phyloP scores from a whole-genome alignment of 1,140 invertebrate genomes.

The Batillaria attramentaria region DNA sequence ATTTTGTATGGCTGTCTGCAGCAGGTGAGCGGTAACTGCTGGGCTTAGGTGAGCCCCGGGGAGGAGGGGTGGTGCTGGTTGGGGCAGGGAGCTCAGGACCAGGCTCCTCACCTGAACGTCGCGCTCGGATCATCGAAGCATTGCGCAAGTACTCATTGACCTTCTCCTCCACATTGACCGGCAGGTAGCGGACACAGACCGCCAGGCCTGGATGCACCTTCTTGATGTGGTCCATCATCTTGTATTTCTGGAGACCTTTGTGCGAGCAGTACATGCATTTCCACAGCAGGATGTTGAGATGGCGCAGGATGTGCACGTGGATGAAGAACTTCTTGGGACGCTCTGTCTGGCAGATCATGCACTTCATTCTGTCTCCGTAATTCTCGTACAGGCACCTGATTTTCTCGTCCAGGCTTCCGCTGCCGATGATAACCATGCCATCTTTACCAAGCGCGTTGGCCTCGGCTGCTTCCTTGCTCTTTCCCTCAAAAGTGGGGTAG shows the following conservation, averaged over 20 bases:
- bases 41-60: no score
- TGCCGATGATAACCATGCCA: constrained; percentile 41
- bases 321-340: constrained; percentile 49
- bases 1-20: not conserved
- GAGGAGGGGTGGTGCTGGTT: not conserved
- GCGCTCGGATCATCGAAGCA: constrained; percentile 19
- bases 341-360: constrained; percentile 45
- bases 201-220: constrained; percentile 40
- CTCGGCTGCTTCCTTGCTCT: constrained; percentile 17
- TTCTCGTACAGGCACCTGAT: constrained; percentile 46
- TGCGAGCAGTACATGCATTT: constrained; percentile 46
- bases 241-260: constrained; percentile 47
- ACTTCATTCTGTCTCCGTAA: constrained; percentile 42
- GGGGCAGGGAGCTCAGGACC: not conserved
- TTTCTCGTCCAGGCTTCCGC: constrained; percentile 46
- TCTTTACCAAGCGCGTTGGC: constrained; percentile 25
- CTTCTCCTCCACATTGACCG: constrained; percentile 42
- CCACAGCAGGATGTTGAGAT: constrained; percentile 47
- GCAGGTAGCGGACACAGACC: constrained; percentile 39
- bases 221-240: constrained; percentile 50
- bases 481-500: constrained; percentile 34
- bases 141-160: constrained; percentile 40
- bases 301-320: constrained; percentile 47
- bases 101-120: constrained; percentile 2
- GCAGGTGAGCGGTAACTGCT: not conserved